phyloP scores from a whole-genome alignment of 1,140 invertebrate species.

The Pristionchus pacificus region DNA sequence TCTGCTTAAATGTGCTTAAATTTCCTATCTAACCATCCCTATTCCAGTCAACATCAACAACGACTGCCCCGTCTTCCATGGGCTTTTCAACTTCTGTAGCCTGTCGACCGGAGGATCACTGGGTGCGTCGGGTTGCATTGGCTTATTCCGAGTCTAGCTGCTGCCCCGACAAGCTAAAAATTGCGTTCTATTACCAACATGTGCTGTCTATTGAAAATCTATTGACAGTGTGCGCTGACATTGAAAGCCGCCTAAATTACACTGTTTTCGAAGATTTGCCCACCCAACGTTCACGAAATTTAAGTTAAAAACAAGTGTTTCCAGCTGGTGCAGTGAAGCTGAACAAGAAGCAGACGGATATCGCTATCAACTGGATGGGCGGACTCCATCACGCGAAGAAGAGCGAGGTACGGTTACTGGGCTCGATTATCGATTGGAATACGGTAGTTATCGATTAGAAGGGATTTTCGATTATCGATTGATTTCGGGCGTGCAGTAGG shows the following conservation, averaged over 20 bases:
- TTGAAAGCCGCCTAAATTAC: conserved; percentile 56
- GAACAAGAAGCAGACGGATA: conserved; percentile 89
- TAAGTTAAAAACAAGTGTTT: conserved; percentile 7
- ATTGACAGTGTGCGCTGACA: no score
- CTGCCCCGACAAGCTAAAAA: not conserved
- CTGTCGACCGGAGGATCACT: conserved; percentile 94
- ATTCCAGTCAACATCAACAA: conserved; percentile 88
- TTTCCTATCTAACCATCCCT: not conserved
- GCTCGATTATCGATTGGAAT: not conserved
- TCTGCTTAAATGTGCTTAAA: not conserved
- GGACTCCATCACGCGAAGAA: conserved; percentile 95
- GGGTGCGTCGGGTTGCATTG: conserved; percentile 59
- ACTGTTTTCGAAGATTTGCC: not conserved
- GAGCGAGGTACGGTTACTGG: conserved; percentile 79
- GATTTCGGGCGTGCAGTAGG: no score
- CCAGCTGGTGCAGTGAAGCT: conserved; percentile 82
- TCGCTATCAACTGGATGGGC: conserved; percentile 95
- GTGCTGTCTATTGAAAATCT: no score
- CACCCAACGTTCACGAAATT: not conserved
- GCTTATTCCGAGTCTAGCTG: not conserved
- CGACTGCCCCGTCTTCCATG: conserved; percentile 95
- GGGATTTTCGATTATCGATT: no score
- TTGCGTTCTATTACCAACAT: conserved; percentile 67
- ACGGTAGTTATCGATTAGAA: no score
- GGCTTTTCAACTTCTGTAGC: conserved; percentile 93